These are phyloP conservation scores for Zonitis immaculata DNA, from an alignment of 2,888 invertebrate genomes.

Conservation along the genomic window DNA sequence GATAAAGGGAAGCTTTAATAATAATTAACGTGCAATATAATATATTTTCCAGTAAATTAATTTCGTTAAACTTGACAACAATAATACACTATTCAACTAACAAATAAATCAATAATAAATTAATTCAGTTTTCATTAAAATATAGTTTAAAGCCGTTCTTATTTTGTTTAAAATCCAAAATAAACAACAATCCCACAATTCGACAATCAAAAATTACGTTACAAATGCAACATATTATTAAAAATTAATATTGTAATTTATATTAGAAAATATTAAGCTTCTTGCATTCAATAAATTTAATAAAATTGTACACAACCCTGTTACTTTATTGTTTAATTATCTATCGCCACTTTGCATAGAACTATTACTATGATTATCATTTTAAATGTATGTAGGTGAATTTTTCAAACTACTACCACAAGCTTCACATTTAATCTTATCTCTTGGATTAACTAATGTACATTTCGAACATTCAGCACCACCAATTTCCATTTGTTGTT, in stretches of 20 bases:
- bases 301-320: slow-evolving; percentile 7
- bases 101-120: slow-evolving; percentile 4
- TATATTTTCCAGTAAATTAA: slow-evolving; percentile 6
- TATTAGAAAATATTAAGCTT: background rate
- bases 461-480: slow-evolving; percentile 71
- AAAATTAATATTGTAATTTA: background rate
- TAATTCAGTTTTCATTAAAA: too few relatives aligned
- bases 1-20: too few relatives aligned
- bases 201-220: background rate
- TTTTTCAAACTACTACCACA: slow-evolving; percentile 64
- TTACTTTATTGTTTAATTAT: background rate
- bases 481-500: slow-evolving; percentile 64
- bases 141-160: too few relatives aligned
- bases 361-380: background rate
- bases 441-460: slow-evolving; percentile 68
- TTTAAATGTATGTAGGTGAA: slow-evolving; percentile 71
- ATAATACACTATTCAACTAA: background rate
- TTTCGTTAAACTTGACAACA: slow-evolving; percentile 1
- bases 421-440: slow-evolving; percentile 61
- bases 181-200: background rate
- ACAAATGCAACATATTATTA: background rate
- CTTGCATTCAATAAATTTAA: background rate
- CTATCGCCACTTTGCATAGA: background rate
- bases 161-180: too few relatives aligned
- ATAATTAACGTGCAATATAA: slow-evolving; percentile 1